These are phyloP conservation scores for Apaloderma vittatum DNA, from an alignment of 2,113 vertebrate genomes.

Conservation along the genomic window DNA sequence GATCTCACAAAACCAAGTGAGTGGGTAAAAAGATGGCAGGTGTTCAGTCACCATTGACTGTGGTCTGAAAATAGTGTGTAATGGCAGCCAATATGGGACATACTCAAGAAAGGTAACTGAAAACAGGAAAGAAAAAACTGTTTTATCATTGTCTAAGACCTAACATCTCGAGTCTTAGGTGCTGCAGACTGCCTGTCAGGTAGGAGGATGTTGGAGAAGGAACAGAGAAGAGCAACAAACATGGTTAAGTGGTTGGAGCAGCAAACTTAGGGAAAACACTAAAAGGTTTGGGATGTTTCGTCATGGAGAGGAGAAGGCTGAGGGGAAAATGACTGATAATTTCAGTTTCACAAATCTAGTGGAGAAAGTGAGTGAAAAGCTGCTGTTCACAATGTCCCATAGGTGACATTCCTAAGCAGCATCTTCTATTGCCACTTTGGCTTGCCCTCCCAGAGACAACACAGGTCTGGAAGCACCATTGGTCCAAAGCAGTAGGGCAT, in stretches of 20 bases:
- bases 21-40: neutral
- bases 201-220: neutral
- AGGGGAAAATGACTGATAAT: neutral
- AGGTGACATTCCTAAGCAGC: neutral
- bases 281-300: neutral
- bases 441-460: neutral
- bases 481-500: neutral
- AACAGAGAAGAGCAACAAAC: neutral
- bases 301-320: neutral
- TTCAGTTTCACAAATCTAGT: neutral
- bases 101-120: neutral
- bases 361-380: neutral
- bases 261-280: neutral
- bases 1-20: neutral
- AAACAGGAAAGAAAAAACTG: neutral
- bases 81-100: neutral
- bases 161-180: neutral
- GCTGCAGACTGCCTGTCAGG: neutral
- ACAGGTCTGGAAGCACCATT: neutral
- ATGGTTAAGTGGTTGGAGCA: neutral
- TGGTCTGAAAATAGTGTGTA: neutral
- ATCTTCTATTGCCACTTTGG: neutral
- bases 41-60: neutral
- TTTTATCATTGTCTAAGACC: neutral
- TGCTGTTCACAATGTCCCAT: accelerated